Base-by-base conservation (phyloP, 2,888 invertebrate species). In the Chrysodeixis includens region DNA sequence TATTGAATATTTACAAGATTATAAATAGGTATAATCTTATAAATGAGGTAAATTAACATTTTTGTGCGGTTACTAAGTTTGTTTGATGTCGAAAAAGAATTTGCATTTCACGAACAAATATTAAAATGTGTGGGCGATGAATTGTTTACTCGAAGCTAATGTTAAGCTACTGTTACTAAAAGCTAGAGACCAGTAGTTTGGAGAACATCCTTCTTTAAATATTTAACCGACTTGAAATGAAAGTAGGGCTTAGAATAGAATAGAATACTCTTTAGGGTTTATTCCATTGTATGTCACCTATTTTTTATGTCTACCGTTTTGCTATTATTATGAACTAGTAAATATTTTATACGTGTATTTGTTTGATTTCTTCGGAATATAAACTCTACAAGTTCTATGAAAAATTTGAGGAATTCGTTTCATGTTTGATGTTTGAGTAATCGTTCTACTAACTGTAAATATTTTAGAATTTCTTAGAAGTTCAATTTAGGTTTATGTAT, bases 101-200 rank as follows among this genome's bases (percentile, higher is more conserved):
- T 40, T 40, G n/a, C 40, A 40, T 40, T 40, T 40, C 40, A n/a
- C 40, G 40, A n/a, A 40, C 40, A 40, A 40, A 40, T 40, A 40
- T 40, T 40, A 40, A 40, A 40, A n/a, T n/a, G 40, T 1, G 40
- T 40, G 1, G 40, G 40, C n/a, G 14, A 35, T 2, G 14, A 6
- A n/a, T 40, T 6, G 40, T 40, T 40, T n/a, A 6, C n/a, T 40
- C 40, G n/a, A 1, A 40, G 40, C 40, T 40, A n/a, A 40, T 40
- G n/a, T n/a, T 40, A 40, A 40, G 40, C 40, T 40, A n/a, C 40
- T 40, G 40, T 6, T 3, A n/a, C 40, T 40, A 40, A 40, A n/a
- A 40, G 40, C 40, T n/a, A 40, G n/a, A n/a, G n/a, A 40, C 40
- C 14, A 40, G 40, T 40, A 40, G 40, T 40, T 35, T 40, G n/a